phyloP scores from a whole-genome alignment of 64 coral and sea anemone species.

The Montipora cactus region DNA sequence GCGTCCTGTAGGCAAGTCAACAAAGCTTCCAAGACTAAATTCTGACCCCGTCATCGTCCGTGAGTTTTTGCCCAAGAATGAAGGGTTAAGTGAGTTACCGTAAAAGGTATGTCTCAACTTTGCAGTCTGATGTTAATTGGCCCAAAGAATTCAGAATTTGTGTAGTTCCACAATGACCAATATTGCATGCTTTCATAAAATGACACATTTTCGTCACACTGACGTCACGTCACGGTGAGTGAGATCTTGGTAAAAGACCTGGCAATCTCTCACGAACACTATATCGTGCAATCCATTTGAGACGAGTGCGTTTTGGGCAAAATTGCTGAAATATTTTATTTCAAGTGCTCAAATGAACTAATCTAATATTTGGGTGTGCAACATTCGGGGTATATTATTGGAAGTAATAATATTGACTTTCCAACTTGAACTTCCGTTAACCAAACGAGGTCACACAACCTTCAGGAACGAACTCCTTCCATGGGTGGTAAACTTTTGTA shows the following conservation, averaged over 20 bases:
- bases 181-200: background rate
- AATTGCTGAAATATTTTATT: background rate
- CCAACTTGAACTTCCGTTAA: background rate
- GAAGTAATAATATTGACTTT: background rate
- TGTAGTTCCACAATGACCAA: background rate
- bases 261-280: too few relatives aligned
- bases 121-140: background rate
- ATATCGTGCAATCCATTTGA: background rate
- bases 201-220: background rate
- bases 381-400: background rate
- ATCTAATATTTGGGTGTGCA: background rate
- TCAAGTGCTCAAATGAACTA: background rate
- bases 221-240: slow-evolving; percentile 27
- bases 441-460: slow-evolving; percentile 21
- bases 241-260: background rate
- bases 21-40: background rate
- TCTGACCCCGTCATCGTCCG: background rate
- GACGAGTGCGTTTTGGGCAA: background rate
- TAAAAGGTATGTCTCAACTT: background rate
- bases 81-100: background rate
- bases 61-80: background rate
- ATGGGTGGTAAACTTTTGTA: too few relatives aligned
- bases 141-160: slow-evolving; percentile 10
- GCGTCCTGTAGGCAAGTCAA: background rate
- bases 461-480: background rate